phyloP scores from a whole-genome alignment of 2,113 vertebrate genomes.

The Prochilodus magdalenae region DNA sequence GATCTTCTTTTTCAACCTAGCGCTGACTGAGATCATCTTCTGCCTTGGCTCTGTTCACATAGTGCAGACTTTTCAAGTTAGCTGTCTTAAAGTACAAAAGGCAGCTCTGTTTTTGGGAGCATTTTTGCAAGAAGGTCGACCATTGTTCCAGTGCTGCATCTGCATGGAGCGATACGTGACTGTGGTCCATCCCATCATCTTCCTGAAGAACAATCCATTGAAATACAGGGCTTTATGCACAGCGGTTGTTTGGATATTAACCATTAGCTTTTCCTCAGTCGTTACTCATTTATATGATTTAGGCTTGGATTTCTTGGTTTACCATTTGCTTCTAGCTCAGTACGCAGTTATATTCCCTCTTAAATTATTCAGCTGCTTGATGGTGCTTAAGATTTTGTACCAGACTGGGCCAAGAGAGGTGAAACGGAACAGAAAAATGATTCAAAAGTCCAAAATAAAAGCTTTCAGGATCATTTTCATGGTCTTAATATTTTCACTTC shows the following conservation, averaged over 20 bases:
- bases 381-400: not conserved
- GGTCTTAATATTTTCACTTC: not conserved
- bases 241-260: slow-evolving; percentile 8
- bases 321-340: not conserved
- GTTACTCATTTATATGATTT: not conserved
- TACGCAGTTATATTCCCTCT: not conserved
- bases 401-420: not conserved
- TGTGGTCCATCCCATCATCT: slow-evolving; percentile 37
- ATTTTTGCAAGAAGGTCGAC: not conserved
- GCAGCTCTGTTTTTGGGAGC: not conserved
- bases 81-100: not conserved
- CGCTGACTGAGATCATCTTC: not conserved
- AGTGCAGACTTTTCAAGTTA: not conserved
- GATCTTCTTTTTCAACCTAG: not conserved
- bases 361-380: not conserved
- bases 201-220: slow-evolving; percentile 32
- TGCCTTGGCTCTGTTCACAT: not conserved
- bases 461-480: not conserved
- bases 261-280: not conserved
- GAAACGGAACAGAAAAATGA: not conserved
- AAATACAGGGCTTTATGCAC: not conserved
- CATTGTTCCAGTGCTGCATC: slow-evolving; percentile 38
- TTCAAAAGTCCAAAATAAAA: not conserved
- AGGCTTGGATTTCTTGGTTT: not conserved
- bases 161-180: slow-evolving; percentile 37